These are phyloP conservation scores for Burhinus bistriatus DNA, from an alignment of 2,113 vertebrate genomes.

Conservation along the genomic window DNA sequence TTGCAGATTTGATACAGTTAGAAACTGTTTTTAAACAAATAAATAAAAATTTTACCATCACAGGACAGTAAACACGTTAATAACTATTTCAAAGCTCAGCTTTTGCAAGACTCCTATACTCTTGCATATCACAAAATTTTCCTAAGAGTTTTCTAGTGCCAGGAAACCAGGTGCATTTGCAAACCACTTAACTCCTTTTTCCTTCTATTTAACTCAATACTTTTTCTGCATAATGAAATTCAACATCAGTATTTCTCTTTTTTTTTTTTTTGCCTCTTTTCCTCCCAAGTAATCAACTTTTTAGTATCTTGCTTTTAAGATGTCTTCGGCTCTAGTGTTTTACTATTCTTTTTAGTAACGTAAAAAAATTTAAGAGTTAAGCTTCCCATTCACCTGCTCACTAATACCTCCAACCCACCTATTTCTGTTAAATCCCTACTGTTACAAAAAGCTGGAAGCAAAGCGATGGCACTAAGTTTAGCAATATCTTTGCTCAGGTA, in stretches of 20 bases:
- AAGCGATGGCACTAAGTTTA: neutral
- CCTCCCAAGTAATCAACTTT: neutral
- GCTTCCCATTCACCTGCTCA: neutral
- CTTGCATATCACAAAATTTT: neutral
- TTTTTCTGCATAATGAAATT: neutral
- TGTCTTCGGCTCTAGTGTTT: neutral
- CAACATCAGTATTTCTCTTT: neutral
- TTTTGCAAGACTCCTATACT: neutral
- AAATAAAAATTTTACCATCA: neutral
- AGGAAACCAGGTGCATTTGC: neutral
- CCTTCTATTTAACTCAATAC: neutral
- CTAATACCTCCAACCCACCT: neutral
- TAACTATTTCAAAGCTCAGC: neutral
- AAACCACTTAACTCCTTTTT: neutral
- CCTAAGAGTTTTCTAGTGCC: neutral
- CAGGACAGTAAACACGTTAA: neutral
- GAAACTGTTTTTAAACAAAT: constrained; percentile 6
- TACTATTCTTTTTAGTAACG: neutral
- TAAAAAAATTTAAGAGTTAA: neutral
- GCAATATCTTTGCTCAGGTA: neutral
- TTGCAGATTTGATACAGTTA: neutral
- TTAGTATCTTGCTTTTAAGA: neutral
- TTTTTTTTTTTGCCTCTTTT: neutral
- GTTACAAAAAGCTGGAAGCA: neutral
- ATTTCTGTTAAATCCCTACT: neutral